Conservation (phyloP, 2,888 invertebrate species). For the Spilarctia lutea region DNA sequence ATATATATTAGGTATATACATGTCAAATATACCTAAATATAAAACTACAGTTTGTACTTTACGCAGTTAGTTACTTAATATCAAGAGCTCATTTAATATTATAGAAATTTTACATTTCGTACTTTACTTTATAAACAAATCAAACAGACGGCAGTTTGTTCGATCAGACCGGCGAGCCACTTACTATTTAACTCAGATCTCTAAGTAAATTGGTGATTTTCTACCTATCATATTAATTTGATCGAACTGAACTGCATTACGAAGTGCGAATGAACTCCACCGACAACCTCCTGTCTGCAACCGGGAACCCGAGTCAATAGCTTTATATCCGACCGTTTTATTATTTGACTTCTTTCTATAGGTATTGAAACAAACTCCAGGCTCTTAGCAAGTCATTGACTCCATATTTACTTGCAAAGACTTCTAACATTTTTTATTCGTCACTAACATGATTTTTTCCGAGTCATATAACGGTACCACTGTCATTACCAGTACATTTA, state of each 20-base stretch:
- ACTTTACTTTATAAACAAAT: no score
- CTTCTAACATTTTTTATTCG: neutral
- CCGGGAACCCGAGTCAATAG: conserved; percentile 19
- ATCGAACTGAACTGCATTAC: neutral
- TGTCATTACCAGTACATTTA: conserved; percentile 22
- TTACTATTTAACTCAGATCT: no score
- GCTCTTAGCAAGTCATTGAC: conserved; percentile 20
- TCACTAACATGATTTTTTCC: conserved; percentile 14
- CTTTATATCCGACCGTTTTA: conserved; percentile 15
- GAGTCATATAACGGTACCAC: conserved; percentile 23
- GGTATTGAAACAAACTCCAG: conserved; percentile 1
- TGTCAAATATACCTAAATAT: no score
- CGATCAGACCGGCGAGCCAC: no score
- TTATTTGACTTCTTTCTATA: conserved; percentile 2
- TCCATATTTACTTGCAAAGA: conserved; percentile 10
- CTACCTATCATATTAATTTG: neutral
- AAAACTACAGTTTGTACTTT: no score
- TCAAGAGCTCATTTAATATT: no score
- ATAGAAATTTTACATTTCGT: no score
- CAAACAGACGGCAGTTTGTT: no score
- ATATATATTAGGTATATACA: no score
- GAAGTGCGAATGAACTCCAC: conserved; percentile 22
- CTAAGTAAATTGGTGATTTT: no score
- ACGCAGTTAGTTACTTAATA: no score
- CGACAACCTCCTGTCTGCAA: conserved; percentile 17